Percentiles rank a stretch among this genome's conserved stretches.
Conservation (phyloP, 1,140 invertebrate genomes). For the Achatina immaculata region DNA sequence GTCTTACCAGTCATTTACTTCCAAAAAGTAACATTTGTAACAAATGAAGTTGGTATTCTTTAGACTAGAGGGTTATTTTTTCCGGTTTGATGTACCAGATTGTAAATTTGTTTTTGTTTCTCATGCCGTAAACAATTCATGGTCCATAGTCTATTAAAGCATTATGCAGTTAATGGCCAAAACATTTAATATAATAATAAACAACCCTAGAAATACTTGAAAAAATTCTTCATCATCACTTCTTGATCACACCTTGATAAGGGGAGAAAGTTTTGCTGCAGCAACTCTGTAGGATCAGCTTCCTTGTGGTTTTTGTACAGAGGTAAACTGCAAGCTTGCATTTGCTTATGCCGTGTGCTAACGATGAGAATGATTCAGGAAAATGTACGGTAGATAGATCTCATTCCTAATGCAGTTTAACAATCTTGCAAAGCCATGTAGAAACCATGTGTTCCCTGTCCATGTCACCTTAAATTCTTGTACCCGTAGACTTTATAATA, state of each 20-base stretch:
- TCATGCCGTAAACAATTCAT: too few species aligned
- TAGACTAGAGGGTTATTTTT: neutral
- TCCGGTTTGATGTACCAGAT: too few species aligned
- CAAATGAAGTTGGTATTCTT: neutral
- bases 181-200: too few species aligned
- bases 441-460: neutral
- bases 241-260: neutral
- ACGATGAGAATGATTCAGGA: neutral
- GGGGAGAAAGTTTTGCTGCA: neutral
- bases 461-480: neutral
- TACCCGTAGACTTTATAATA: too few species aligned
- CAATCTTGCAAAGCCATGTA: neutral
- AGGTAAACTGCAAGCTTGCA: neutral
- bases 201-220: too few species aligned
- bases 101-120: too few species aligned
- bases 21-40: neutral
- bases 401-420: neutral
- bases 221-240: neutral
- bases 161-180: too few species aligned
- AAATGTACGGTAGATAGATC: neutral
- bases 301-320: neutral
- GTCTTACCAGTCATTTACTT: neutral
- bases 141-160: too few species aligned
- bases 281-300: neutral
- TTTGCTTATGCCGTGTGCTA: neutral